Evolutionary conservation across 2,797 vertebrate species (phyloP), one percentile per base, ranked within the genome.

Genomic region (Chloroceryle inda): DNA sequence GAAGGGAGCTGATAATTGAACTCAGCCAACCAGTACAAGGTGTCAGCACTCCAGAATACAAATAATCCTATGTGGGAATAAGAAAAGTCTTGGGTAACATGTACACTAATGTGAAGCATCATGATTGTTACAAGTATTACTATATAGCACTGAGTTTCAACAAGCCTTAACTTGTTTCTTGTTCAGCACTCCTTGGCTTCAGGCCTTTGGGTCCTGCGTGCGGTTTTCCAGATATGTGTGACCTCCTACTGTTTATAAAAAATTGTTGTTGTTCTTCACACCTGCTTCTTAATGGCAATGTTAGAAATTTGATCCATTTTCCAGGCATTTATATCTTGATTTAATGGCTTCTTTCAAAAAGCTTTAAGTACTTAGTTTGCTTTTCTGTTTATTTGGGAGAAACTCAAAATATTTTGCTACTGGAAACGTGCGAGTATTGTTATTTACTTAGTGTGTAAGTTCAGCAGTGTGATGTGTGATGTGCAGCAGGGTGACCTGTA

Each of bases 1-100:
- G 96, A 97, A 97, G 96, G 96, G 95, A 94, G 95, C 89, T 66
- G 95, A 93, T 95, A 95, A 88, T 79, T 22, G 91, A 91, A 42
- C 53, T 75, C 94, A 95, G 91, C 96, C 94, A 96, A 96, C 96
- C 69, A 26, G 89, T 62, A 67, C 2, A 0, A 77, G 79, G 37
- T 95, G 94, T 89, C 93, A 88, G 72, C 0, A 5, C 85, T 92
- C 29, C 6, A 18, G 85, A 94, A 82, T 55, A 76, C 87, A 62
- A 96, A 91, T 79, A 93, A 87, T 77, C 49, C 75, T 62, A 78
- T 72, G 33, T 77, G 78, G 85, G 87, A 96, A 42, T 37, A 22
- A 58, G 61, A 4, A 15, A 53, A 80, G 71, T 71, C 24, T 91
- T 94, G 93, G 42, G 86, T 62, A 93, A 94, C 38, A 2, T 5